phyloP scores from a whole-genome alignment of 2,888 invertebrate genomes.

The Nebria brevicollis region DNA sequence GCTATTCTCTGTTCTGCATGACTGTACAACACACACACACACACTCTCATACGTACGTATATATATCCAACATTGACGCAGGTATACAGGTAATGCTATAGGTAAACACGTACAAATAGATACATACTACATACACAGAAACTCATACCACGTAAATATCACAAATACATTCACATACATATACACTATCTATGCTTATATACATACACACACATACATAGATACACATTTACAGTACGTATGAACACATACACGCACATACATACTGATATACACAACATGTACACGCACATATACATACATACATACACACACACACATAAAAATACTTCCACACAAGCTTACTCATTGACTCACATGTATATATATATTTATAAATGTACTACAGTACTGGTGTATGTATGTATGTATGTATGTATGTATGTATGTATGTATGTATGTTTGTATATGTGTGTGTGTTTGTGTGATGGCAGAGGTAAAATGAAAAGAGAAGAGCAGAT shows the following conservation, averaged over 20 bases:
- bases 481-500: constrained; percentile 22
- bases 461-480: neutral
- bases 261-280: constrained; percentile 5
- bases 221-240: constrained; percentile 16
- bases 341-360: neutral
- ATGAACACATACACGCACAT: neutral
- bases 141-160: constrained; percentile 19
- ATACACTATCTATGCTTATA: neutral
- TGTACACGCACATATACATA: constrained; percentile 1
- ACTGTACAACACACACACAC: constrained; percentile 19
- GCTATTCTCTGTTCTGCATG: neutral
- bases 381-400: neutral
- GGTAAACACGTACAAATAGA: too few relatives aligned
- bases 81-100: too few relatives aligned
- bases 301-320: constrained; percentile 10
- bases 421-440: neutral
- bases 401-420: constrained; percentile 3
- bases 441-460: neutral
- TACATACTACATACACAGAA: constrained; percentile 19
- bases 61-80: neutral
- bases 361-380: constrained; percentile 1
- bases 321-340: neutral
- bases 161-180: constrained; percentile 17
- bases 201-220: constrained; percentile 18
- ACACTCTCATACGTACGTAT: constrained; percentile 16